Conservation (phyloP, 2,113 vertebrate genomes). For the Chaenogobius annularis region DNA sequence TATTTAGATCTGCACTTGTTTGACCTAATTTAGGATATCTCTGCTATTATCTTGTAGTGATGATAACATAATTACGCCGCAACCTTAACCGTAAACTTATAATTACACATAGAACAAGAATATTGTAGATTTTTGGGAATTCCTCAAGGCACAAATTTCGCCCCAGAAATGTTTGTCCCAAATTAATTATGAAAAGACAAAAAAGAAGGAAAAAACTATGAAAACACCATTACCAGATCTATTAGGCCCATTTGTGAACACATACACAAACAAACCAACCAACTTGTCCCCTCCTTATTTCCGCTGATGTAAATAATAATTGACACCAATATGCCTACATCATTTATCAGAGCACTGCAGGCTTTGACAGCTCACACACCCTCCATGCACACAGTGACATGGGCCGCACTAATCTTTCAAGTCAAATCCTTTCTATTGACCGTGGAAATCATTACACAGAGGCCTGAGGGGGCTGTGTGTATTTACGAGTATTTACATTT, state of each 20-base stretch:
- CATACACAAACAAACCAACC: conserved; percentile 25
- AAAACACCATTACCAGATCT: conserved; percentile 25
- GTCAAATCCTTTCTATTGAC: conserved; percentile 53
- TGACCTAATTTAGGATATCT: neutral
- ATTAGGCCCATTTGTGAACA: neutral
- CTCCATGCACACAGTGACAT: conserved; percentile 11
- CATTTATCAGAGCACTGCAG: conserved; percentile 60
- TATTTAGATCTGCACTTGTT: neutral
- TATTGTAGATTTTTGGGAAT: neutral
- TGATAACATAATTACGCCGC: no score
- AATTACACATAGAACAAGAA: neutral
- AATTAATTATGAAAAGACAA: neutral
- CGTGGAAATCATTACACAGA: conserved; percentile 38
- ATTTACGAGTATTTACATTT: conserved; percentile 9
- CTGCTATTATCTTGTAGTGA: no score
- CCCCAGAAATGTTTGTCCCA: neutral
- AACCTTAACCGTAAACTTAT: no score
- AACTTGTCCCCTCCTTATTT: conserved; percentile 28
- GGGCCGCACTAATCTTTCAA: conserved; percentile 39
- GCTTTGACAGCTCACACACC: conserved; percentile 34
- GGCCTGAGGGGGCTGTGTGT: conserved; percentile 21
- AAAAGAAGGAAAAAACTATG: neutral
- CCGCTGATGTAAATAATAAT: conserved; percentile 56
- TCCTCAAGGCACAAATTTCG: neutral
- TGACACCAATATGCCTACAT: conserved; percentile 54